Base-by-base conservation (phyloP, 2,888 invertebrate species). In the Andrena minutula region DNA sequence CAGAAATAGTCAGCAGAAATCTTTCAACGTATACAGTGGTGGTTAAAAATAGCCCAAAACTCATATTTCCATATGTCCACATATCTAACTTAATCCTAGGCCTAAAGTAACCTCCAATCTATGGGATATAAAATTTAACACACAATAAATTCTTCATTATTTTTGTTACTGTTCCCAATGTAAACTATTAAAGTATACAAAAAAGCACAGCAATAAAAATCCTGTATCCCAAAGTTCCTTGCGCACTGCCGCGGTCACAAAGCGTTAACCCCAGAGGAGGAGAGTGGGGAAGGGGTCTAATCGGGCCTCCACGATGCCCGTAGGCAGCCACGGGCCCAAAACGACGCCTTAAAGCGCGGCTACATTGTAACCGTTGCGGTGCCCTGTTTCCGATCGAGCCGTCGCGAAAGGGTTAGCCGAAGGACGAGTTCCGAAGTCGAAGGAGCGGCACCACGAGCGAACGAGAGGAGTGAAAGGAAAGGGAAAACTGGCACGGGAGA, bases 401-500 rank as follows among this genome's bases (percentile, higher is more conserved):
- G 16, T 3, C 12, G 10, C 41, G 60, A 60, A 64, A 77, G 65
- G 69, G 65, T 75, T 75, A 35, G 63, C 20, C 41, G 56, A 58
- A 64, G 65, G 69, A 79, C 80, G 51, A 78, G 66, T 32, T n/a
- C 8, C 32, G 28, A 75, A 47, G 63, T 10, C 72, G 64, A 72
- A 79, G 73, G 66, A 26, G 56, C 80, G 68, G 72, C 65, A 49
- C 16, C 32, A 28, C 2, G 28, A 35, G 20, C 32, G 12, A 51
- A 12, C 20, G 41, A 41, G 41, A 41, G 35, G 69, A 26, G 58
- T 68, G 58, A 64, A 58, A 51, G 32, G 73, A 66, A 75, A 72
- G 72, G 70, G 74, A 68, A 64, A 82, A 71, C 28, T 16, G 58
- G 64, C 58, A 53, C 74, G 65, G 70, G 70, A 73, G 68, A 79